Evolutionary conservation across 1,140 invertebrate genomes (phyloP), one percentile per base, ranked within the genome.

Genomic region (Cherax quadricarinatus): DNA sequence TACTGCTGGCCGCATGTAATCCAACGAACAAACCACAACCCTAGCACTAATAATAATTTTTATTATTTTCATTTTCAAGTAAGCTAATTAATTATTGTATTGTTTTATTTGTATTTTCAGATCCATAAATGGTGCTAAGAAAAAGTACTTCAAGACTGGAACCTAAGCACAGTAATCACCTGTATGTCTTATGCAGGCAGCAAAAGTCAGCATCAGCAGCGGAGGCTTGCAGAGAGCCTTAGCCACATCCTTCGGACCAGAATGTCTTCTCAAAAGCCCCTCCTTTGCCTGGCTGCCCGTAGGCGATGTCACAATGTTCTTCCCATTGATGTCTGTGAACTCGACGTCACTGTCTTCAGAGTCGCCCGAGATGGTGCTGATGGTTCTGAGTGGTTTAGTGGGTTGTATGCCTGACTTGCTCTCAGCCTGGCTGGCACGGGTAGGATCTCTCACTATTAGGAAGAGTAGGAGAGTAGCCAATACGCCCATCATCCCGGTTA

Each of bases 141-240:
- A 30, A 3, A 30, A 79, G 1, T 10, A 4, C 18, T 14, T 53
- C 41, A 30, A 21, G 78, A 18, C 18, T 53, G n/a, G 5, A 41
- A 86, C 30, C 30, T 41, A n/a, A n/a, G 30, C 30, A 41, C 30
- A 41, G 30, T 14, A 70, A 95, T 95, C 95, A 98, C 97, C 98
- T 94, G 98, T 98, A 95, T 99, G 98, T 94, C 98, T 97, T 88
- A 99, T 97, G 80, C 98, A 98, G 18, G 98, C 98, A 57, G 98
- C 98, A 4, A 98, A 94, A 94, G 97, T 97, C 48, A 98, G 95
- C 93, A 98, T 96, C 12, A 98, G 95, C 86, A 98, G 96, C 53
- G 97, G 96, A 0, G 98, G 98, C 94, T 97, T 97, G 0, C 96
- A 94, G 88, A 95, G 98, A 96, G 53, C 97, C 62, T 93, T 93